phyloP scores from a whole-genome alignment of 2,797 vertebrate genomes.

The Hydrocynus forskahlii region DNA sequence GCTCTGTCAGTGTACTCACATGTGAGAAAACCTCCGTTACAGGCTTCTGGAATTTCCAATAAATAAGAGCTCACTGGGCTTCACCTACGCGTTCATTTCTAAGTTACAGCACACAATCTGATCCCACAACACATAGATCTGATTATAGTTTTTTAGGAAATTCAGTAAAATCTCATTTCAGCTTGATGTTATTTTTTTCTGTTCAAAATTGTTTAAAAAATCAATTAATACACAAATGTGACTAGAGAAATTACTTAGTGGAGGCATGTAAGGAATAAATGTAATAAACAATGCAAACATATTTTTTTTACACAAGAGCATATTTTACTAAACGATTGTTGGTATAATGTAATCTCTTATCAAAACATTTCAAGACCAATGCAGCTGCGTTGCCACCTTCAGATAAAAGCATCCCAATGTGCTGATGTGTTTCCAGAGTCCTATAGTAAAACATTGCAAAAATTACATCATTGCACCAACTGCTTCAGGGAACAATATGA shows the following conservation, averaged over 20 bases:
- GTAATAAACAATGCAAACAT: too few relatives aligned
- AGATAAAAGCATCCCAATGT: not conserved
- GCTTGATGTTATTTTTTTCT: too few relatives aligned
- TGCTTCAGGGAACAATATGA: slow-evolving; percentile 41
- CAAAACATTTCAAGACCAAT: not conserved
- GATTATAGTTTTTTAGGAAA: too few relatives aligned
- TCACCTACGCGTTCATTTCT: not conserved
- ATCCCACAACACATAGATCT: not conserved
- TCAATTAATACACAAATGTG: too few relatives aligned
- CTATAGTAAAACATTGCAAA: not conserved
- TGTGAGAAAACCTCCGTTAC: not conserved
- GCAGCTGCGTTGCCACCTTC: not conserved
- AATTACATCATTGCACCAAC: slow-evolving; percentile 15
- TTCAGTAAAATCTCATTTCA: too few relatives aligned
- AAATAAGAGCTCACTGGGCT: not conserved
- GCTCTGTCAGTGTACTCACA: not conserved
- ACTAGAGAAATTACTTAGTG: too few relatives aligned
- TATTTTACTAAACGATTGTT: too few relatives aligned
- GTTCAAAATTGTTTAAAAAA: too few relatives aligned
- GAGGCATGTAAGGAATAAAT: too few relatives aligned
- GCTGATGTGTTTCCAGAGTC: not conserved
- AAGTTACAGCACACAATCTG: not conserved
- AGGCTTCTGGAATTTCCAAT: not conserved
- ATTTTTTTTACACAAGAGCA: too few relatives aligned
- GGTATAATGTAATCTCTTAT: not conserved